Percentiles rank a stretch among this genome's conserved stretches.
Conservation (phyloP, 2,797 vertebrate species). For the Peromyscus aztecus region DNA sequence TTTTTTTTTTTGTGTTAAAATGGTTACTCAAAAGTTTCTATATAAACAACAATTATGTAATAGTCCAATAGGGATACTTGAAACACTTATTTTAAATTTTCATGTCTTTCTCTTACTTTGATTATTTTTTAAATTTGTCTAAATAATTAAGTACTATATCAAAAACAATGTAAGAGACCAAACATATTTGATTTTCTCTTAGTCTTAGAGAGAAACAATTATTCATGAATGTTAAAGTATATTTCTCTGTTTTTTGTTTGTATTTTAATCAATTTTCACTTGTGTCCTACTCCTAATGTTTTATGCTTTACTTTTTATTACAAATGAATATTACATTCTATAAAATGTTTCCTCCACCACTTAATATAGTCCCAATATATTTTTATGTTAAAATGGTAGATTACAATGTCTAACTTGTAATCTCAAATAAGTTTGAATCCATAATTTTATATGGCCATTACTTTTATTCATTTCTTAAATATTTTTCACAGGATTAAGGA, state of each 20-base stretch:
- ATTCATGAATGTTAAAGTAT: not conserved
- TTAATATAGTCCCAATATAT: not conserved
- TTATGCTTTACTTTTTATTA: not conserved
- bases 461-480: not conserved
- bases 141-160: not conserved
- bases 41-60: not conserved
- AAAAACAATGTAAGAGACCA: not conserved
- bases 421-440: not conserved
- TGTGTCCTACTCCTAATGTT: not conserved
- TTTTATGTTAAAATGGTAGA: not conserved
- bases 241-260: not conserved
- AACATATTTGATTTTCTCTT: not conserved
- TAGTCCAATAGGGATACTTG: not conserved
- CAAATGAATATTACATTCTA: not conserved
- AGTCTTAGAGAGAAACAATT: not conserved
- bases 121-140: not conserved
- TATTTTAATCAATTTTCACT: not conserved
- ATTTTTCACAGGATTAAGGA: not conserved
- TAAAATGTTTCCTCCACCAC: not conserved
- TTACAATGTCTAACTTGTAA: not conserved
- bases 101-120: not conserved
- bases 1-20: not conserved
- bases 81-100: not conserved
- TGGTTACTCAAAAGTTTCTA: not conserved
- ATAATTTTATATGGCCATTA: not conserved